phyloP scores from a whole-genome alignment of 2,113 vertebrate species.

The Rana temporaria region DNA sequence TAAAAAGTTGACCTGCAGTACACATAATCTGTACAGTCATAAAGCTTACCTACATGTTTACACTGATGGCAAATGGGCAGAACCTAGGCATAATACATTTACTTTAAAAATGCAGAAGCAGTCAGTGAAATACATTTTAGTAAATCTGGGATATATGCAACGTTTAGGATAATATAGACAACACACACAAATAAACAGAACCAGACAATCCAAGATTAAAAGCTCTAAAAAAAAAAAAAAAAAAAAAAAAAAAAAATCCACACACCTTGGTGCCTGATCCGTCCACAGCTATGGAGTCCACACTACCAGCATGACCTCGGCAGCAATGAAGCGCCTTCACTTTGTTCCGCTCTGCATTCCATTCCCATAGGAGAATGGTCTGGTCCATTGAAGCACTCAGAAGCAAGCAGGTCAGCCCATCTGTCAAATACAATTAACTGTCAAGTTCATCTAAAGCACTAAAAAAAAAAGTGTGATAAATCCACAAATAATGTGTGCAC shows the following conservation, averaged over 20 bases:
- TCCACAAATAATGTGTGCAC: background rate
- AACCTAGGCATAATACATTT: no score
- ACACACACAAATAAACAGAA: no score
- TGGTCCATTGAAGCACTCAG: slow-evolving; percentile 95
- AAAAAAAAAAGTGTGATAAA: background rate
- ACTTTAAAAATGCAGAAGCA: no score
- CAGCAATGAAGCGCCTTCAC: slow-evolving; percentile 91
- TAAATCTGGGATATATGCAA: no score
- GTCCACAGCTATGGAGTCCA: slow-evolving; percentile 87
- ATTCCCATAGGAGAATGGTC: slow-evolving; percentile 93
- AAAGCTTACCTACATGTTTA: no score
- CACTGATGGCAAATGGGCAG: no score
- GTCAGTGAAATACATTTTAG: no score
- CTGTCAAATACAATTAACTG: slow-evolving; percentile 66
- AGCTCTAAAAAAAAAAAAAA: no score
- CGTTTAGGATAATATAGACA: no score
- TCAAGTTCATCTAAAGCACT: background rate
- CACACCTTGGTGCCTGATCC: slow-evolving; percentile 83
- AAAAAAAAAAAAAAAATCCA: no score
- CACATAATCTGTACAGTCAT: no score
- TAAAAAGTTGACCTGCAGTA: no score
- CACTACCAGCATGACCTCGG: slow-evolving; percentile 89
- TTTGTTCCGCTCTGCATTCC: slow-evolving; percentile 91
- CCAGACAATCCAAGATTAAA: background rate
- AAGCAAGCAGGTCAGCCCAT: slow-evolving; percentile 84